Percentiles rank a stretch among this genome's conserved stretches.
Conservation (phyloP, 2,797 vertebrate genomes). For the Picus viridis region DNA sequence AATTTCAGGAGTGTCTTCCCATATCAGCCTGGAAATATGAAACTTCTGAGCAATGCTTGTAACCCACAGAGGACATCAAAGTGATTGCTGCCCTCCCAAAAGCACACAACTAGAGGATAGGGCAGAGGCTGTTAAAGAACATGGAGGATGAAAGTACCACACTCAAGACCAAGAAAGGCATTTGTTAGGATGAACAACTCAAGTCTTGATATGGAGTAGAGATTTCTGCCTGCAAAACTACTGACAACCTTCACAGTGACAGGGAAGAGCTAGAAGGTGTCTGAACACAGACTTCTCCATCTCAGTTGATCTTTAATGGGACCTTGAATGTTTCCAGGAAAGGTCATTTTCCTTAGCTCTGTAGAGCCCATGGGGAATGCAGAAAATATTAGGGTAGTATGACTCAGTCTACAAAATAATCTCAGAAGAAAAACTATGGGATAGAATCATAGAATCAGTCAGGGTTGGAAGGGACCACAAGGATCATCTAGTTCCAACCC, state of each 20-base stretch:
- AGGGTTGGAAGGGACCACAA: no score
- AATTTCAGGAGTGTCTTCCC: background rate
- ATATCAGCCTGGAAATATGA: background rate
- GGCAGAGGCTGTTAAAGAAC: background rate
- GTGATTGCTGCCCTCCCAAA: background rate
- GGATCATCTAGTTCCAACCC: no score
- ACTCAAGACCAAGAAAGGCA: background rate
- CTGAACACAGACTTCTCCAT: background rate
- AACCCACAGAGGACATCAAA: accelerated
- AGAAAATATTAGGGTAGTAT: background rate
- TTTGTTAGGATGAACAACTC: background rate
- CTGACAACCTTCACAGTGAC: accelerated
- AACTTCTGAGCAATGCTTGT: background rate
- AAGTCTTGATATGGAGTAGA: background rate
- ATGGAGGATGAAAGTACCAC: background rate
- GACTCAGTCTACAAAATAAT: background rate
- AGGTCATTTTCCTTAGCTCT: background rate
- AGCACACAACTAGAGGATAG: background rate
- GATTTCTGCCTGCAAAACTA: background rate
- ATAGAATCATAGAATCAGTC: background rate
- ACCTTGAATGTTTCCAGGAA: background rate
- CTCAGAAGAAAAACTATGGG: background rate
- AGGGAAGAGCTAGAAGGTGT: background rate
- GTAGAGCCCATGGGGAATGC: background rate
- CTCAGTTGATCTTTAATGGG: background rate